phyloP scores from a whole-genome alignment of 2,113 vertebrate genomes.

The Ellobius talpinus region DNA sequence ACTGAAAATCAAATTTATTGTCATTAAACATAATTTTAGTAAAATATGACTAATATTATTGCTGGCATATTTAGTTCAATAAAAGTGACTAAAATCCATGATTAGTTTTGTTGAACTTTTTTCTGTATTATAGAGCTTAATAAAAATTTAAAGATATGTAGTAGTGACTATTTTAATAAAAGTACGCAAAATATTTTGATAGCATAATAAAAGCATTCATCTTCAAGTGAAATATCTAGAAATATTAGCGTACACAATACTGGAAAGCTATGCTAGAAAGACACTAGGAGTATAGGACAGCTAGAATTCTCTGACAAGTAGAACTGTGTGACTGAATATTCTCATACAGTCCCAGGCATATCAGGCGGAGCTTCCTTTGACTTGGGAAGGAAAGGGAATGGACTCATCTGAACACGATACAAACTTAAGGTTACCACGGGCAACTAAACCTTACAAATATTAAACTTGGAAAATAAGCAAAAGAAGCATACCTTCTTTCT shows the following conservation, averaged over 20 bases:
- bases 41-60: background rate
- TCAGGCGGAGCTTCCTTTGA: background rate
- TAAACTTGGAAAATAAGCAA: conserved; percentile 22
- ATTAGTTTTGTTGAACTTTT: background rate
- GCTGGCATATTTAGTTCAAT: background rate
- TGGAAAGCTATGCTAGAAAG: background rate
- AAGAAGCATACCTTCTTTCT: background rate
- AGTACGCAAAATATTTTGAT: background rate
- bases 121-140: background rate
- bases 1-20: background rate
- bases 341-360: background rate
- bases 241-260: background rate
- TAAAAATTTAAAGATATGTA: background rate
- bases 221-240: background rate
- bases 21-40: background rate
- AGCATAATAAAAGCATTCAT: background rate
- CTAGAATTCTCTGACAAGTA: background rate
- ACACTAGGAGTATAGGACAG: background rate
- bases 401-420: background rate
- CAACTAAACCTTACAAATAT: background rate
- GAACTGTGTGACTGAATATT: background rate
- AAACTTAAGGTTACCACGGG: background rate
- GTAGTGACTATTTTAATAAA: background rate
- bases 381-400: background rate
- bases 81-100: background rate